Conservation (phyloP, 2,797 vertebrate species). For the Ptychadena robeensis region DNA sequence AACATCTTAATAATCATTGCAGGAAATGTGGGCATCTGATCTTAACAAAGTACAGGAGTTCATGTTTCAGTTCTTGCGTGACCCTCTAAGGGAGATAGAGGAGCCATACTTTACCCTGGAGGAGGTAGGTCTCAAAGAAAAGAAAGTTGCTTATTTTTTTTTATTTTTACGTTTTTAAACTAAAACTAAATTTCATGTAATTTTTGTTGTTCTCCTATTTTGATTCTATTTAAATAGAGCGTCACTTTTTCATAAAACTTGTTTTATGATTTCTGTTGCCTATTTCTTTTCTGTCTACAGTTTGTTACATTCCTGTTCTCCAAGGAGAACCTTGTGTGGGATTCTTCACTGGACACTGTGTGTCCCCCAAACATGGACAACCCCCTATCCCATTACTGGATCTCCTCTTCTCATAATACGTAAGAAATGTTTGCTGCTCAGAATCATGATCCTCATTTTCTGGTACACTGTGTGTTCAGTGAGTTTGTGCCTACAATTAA, state of each 20-base stretch:
- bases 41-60: conserved; percentile 88
- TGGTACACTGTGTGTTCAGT: background rate
- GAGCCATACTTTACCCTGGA: conserved; percentile 92
- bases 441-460: background rate
- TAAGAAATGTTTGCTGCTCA: conserved; percentile 73
- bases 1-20: conserved; percentile 6
- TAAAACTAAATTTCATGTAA: too few relatives aligned
- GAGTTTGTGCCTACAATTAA: background rate
- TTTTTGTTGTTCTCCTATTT: too few relatives aligned
- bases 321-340: conserved; percentile 97
- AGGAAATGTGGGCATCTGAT: conserved; percentile 94
- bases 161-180: too few relatives aligned
- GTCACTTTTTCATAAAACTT: too few relatives aligned
- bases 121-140: conserved; percentile 77
- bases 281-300: conserved; percentile 70
- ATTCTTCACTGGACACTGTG: conserved; percentile 84
- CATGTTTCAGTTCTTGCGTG: conserved; percentile 92
- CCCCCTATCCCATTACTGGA: conserved; percentile 98
- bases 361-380: conserved; percentile 94
- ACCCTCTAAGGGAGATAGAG: conserved; percentile 94
- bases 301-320: conserved; percentile 97
- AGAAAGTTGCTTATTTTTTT: too few relatives aligned
- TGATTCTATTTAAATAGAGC: too few relatives aligned
- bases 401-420: conserved; percentile 99
- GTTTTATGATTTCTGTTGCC: background rate